phyloP scores from a whole-genome alignment of 2,888 invertebrate species.

The Caenorhabditis wallacei region DNA sequence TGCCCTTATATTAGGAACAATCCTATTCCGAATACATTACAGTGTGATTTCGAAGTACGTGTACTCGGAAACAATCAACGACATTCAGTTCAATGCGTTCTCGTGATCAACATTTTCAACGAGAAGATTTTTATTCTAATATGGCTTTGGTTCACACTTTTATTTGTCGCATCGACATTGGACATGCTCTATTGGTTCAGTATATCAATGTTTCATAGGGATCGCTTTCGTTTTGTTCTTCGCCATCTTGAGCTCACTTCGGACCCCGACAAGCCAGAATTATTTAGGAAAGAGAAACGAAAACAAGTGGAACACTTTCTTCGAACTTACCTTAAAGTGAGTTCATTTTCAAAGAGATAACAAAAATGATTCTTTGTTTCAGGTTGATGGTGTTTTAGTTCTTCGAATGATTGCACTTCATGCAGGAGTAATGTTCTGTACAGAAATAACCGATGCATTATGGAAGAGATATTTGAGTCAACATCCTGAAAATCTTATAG shows the following conservation, averaged over 20 bases:
- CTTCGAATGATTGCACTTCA: conserved; percentile 83
- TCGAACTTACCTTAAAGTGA: conserved; percentile 80
- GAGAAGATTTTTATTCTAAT: conserved; percentile 83
- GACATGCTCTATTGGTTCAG: conserved; percentile 83
- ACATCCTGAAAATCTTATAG: conserved; percentile 82
- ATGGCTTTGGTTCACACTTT: conserved; percentile 82
- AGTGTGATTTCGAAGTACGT: conserved; percentile 83
- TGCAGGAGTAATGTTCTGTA: conserved; percentile 83
- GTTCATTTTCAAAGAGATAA: no score
- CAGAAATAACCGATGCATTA: conserved; percentile 82
- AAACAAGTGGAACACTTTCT: conserved; percentile 83
- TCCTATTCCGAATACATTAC: neutral
- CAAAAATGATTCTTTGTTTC: conserved; percentile 37
- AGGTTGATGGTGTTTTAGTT: conserved; percentile 83
- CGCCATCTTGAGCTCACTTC: conserved; percentile 82
- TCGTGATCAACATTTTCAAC: conserved; percentile 83
- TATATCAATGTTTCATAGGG: conserved; percentile 81
- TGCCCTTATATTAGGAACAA: neutral
- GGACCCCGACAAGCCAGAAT: conserved; percentile 82
- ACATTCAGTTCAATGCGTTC: conserved; percentile 82
- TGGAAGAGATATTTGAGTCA: conserved; percentile 80
- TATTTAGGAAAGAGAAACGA: conserved; percentile 82
- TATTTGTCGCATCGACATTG: conserved; percentile 81
- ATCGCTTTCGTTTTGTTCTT: conserved; percentile 82
- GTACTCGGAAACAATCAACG: conserved; percentile 83